Evolutionary conservation across 2,797 vertebrate species (phyloP).

Genomic region (Coendou prehensilis): DNA sequence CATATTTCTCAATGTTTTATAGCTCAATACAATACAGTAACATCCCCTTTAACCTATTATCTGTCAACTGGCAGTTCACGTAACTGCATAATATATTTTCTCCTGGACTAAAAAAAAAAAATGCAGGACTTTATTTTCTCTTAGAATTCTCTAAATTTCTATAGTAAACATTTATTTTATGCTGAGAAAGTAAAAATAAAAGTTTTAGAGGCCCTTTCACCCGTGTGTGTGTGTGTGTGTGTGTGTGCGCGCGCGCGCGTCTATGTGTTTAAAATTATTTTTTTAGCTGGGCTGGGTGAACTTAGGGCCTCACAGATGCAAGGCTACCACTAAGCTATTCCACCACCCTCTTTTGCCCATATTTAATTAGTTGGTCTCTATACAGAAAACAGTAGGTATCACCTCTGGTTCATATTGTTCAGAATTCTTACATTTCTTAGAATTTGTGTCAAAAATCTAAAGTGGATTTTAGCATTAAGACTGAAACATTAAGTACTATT

Average conservation of each 20-base stretch:
- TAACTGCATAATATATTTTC: not conserved
- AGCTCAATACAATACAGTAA: not conserved
- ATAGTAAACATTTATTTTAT: constrained; percentile 1
- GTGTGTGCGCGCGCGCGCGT: not conserved
- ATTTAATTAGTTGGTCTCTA: not conserved
- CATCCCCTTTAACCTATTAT: not conserved
- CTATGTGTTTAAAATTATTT: no score
- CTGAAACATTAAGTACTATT: not conserved
- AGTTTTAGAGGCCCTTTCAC: not conserved
- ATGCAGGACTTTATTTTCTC: not conserved
- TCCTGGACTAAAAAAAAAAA: not conserved
- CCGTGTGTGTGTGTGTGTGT: not conserved
- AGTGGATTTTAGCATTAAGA: not conserved
- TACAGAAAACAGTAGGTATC: not conserved
- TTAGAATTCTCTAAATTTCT: not conserved
- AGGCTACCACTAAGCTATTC: not conserved
- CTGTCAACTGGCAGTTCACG: not conserved
- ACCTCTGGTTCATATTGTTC: not conserved
- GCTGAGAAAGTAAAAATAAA: not conserved
- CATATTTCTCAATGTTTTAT: not conserved
- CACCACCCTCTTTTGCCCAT: not conserved
- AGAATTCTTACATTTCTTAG: not conserved
- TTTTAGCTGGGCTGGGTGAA: not conserved
- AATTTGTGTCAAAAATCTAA: not conserved
- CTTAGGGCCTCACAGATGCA: not conserved